Base-by-base conservation (phyloP, 2,797 vertebrate species). In the Brachymystax lenok region DNA sequence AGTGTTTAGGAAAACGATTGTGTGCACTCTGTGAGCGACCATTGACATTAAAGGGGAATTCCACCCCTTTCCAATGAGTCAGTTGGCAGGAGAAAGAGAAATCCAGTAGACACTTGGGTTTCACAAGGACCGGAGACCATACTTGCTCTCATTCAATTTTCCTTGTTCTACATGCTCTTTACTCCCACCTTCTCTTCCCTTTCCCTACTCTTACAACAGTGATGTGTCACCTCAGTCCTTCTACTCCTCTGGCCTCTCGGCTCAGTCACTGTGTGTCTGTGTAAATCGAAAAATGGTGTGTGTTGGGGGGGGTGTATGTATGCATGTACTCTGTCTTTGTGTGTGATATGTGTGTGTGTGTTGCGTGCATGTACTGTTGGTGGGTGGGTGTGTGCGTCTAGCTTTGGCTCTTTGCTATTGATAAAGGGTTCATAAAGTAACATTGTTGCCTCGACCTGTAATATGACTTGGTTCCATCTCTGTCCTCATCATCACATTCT, bases 401-500 rank as follows among this genome's bases (percentile, higher is more conserved):
- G 27, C 4, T 67, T 63, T 35, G 46, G 40, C 63, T 67, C 50
- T 24, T 17, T 67, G 50, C 17, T 46, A 3, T 3, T 46, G 40
- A 46, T 10, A 46, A 46, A 46, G 40, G 40, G 40, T 46, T 46
- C 10, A 12, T 12, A 46, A 0, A 46, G 40, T 12, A 46, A 46
- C 40, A 54, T 24, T 24, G 24, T 24, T 24, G 40, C 54, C 54
- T 30, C 16, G 10, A 3, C 14, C 33, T 30, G 68, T n/a, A 33
- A 19, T 28, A 7, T 8, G 4, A 1, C 63, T 66, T 70, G 69
- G 69, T 56, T 52, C 33, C 13, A 24, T 56, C 75, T 75, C 52
- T 24, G 75, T 77, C 80, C 46, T 1, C 85, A 85, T 80, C 82
- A 64, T 46, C 40, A 64, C 80, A 76, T 87, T 88, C 84, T 80